Conservation (phyloP, 92 coral and sea anemone species). For the Diadumene lineata region DNA sequence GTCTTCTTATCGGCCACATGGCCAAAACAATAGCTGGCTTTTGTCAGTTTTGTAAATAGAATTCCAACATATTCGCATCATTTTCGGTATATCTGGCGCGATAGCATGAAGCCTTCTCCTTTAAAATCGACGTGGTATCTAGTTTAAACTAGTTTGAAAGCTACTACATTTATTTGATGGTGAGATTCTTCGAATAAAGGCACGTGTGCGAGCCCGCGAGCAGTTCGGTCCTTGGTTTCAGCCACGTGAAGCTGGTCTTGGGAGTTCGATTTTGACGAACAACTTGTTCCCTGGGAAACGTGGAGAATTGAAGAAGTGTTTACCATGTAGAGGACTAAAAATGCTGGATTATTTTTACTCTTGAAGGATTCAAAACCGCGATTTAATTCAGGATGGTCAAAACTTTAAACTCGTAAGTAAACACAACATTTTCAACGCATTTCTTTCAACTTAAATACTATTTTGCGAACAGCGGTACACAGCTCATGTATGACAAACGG, state of each 20-base stretch:
- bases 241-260: conserved; percentile 36
- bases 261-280: conserved; percentile 12
- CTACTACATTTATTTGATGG: conserved; percentile 8
- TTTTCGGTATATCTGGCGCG: conserved; percentile 25
- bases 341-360: conserved; percentile 28
- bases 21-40: conserved; percentile 45
- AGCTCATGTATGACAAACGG: not conserved
- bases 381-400: conserved; percentile 30
- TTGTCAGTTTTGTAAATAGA: conserved; percentile 51
- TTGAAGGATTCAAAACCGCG: conserved; percentile 11
- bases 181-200: not conserved
- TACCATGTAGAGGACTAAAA: conserved; percentile 20
- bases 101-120: conserved; percentile 11
- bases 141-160: not conserved
- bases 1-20: conserved; percentile 47
- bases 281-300: conserved; percentile 52
- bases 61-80: conserved; percentile 37
- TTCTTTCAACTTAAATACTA: conserved; percentile 7
- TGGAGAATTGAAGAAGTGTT: conserved; percentile 26
- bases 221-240: conserved; percentile 7
- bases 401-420: conserved; percentile 25
- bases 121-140: conserved; percentile 10
- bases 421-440: not conserved
- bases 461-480: not conserved
- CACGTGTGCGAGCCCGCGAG: conserved; percentile 58